Evolutionary conservation across 2,797 vertebrate genomes (phyloP).

Genomic region (Rhinella marina): DNA sequence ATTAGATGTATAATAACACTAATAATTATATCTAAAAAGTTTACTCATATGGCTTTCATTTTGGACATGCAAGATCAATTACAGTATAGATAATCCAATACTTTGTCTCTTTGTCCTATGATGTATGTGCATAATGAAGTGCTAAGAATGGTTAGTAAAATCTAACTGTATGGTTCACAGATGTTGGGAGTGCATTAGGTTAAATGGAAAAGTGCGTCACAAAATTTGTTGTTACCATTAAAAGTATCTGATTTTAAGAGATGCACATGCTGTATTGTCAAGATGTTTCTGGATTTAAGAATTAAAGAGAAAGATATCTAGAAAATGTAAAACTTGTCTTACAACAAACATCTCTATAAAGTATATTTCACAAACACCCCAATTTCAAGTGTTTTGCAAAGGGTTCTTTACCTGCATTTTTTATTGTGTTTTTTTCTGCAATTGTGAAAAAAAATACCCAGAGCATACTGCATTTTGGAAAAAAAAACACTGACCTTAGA

Average conservation of each 20-base stretch:
- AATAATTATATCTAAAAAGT: conserved; percentile 50
- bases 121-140: conserved; percentile 58
- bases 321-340: not conserved
- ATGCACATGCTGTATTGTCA: not conserved
- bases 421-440: no score
- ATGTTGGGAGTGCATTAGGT: conserved; percentile 37
- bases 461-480: no score
- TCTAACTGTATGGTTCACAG: conserved; percentile 34
- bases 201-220: conserved; percentile 17
- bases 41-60: conserved; percentile 49
- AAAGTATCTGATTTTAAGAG: conserved; percentile 20
- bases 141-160: conserved; percentile 53
- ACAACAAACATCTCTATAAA: not conserved
- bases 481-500: no score
- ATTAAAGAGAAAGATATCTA: not conserved
- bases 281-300: not conserved
- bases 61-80: conserved; percentile 53
- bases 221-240: conserved; percentile 24
- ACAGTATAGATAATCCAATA: conserved; percentile 59
- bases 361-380: no score
- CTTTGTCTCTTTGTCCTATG: conserved; percentile 50
- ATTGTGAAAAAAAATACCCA: no score
- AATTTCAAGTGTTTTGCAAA: no score
- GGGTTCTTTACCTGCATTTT: no score
- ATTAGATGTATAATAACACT: conserved; percentile 40